Evolutionary conservation across 2,113 vertebrate genomes (phyloP), one percentile per base, ranked within the genome.

Genomic region (Athene noctua): DNA sequence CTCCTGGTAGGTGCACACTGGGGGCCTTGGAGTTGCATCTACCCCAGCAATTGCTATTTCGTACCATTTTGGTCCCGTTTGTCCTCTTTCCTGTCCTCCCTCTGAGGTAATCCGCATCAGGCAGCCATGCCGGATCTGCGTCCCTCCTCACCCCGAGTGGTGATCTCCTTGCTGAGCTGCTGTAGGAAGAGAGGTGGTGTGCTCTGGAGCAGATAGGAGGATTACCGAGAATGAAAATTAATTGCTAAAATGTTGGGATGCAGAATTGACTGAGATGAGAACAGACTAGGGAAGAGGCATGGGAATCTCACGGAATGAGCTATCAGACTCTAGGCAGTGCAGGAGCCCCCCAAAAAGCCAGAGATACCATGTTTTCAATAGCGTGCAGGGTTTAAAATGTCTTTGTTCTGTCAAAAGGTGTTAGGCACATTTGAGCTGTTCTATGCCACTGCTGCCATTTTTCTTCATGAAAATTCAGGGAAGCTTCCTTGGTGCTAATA

Each of bases 201-300:
- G 68, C 65, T 74, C 65, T 54, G 38, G 51, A 87, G 47, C 1
- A 75, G 38, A 71, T 8, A 83, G 88, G 34, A 61, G 80, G 82
- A 72, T 66, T 65, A 73, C 4, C 1, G 4, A 44, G 38, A 85
- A 72, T 21, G 14, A 47, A 94, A 95, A 88, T 38, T 26, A 88
- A 86, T 38, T 77, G 36, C n/a, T 15, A 18, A 83, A 49, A 46
- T 83, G 90, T 59, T 13, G 6, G 34, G 49, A 59, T 54, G 62
- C 66, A 77, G 82, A 75, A 72, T 12, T 61, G 61, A n/a, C 20
- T 44, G 30, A 79, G 36, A 38, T 38, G 42, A 70, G 49, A 63
- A 86, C 0, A 0, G 40, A 42, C 32, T 5, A 40, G n/a, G n/a
- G 38, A 63, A 79, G 49, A 40, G 51, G 6, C 40, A 27, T 25